These are phyloP conservation scores for Meles meles DNA, from an alignment of 2,113 vertebrate genomes.

Conservation along the genomic window DNA sequence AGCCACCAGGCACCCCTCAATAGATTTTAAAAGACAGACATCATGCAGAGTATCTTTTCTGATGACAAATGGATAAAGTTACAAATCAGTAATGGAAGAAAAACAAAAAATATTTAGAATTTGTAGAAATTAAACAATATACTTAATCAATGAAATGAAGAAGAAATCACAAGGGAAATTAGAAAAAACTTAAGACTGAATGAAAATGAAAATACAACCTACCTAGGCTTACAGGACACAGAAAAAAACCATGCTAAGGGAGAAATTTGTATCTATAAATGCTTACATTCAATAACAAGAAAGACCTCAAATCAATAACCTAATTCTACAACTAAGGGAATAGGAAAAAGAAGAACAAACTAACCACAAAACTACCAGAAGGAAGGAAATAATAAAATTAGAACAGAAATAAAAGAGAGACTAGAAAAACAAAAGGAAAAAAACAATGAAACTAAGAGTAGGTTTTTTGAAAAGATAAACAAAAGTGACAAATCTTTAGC, in stretches of 20 bases:
- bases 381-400: not conserved
- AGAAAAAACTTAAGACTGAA: not conserved
- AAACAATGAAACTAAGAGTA: not conserved
- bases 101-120: not conserved
- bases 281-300: not conserved
- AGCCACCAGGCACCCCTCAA: not conserved
- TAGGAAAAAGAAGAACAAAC: not conserved
- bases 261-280: not conserved
- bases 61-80: not conserved
- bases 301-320: not conserved
- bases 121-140: not conserved
- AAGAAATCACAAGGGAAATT: not conserved
- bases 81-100: not conserved
- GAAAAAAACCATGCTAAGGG: not conserved
- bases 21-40: not conserved
- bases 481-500: not conserved
- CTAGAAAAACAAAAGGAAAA: not conserved
- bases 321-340: not conserved
- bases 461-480: not conserved
- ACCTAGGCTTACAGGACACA: not conserved
- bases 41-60: not conserved
- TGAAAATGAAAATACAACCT: not conserved
- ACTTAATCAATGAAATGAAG: not conserved
- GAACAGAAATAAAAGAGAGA: not conserved
- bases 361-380: not conserved